phyloP scores from a whole-genome alignment of 2,888 invertebrate genomes.

The Drosophila pseudotalamancana region DNA sequence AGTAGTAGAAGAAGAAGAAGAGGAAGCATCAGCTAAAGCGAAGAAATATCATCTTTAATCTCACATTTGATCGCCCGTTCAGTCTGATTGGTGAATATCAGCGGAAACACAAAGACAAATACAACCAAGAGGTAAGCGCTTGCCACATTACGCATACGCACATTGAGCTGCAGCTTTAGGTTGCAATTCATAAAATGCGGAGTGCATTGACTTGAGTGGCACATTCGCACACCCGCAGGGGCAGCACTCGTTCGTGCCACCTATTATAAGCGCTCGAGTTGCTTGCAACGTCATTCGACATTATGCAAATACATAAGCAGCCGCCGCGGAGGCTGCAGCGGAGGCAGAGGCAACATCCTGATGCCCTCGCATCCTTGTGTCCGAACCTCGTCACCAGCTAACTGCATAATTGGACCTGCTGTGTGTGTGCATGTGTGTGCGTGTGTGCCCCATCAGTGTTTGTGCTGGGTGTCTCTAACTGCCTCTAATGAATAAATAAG shows the following conservation, averaged over 20 bases:
- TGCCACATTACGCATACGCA: constrained; percentile 35
- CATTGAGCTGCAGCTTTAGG: constrained; percentile 47
- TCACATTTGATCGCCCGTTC: constrained; percentile 24
- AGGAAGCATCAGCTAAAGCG: not conserved
- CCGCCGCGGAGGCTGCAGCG: constrained; percentile 15
- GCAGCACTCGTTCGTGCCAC: constrained; percentile 14
- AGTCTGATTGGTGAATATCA: constrained; percentile 39
- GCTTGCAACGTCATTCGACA: constrained; percentile 44
- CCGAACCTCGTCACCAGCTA: constrained; percentile 8
- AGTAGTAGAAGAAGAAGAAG: too few relatives aligned
- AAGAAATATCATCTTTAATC: constrained; percentile 59
- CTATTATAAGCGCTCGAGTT: constrained; percentile 31
- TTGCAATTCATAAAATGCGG: constrained; percentile 18
- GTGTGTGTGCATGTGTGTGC: constrained; percentile 22
- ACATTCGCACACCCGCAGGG: not conserved
- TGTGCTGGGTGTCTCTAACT: constrained; percentile 70
- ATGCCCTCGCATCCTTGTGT: constrained; percentile 29
- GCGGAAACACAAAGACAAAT: constrained; percentile 9
- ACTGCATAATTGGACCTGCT: constrained; percentile 68
- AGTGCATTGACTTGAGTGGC: constrained; percentile 55
- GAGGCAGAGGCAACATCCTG: constrained; percentile 34
- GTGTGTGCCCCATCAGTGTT: constrained; percentile 40
- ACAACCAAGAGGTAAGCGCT: constrained; percentile 56
- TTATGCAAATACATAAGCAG: constrained; percentile 65
- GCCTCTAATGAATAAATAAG: constrained; percentile 83